These are phyloP conservation scores for Agrochola macilenta DNA, from an alignment of 2,888 invertebrate species.

Conservation along the genomic window DNA sequence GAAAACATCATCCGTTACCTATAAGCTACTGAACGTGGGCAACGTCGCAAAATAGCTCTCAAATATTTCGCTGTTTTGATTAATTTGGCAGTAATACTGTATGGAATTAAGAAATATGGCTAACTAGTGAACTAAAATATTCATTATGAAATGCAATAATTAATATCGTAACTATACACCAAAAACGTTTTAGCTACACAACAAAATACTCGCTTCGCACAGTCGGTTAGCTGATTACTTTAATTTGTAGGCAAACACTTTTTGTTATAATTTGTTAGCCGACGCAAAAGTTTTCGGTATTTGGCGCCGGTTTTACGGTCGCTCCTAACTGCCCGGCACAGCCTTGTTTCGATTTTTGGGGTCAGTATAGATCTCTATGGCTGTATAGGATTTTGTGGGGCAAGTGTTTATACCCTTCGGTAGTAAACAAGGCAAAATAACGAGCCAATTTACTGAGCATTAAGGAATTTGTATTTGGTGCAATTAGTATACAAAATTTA, in stretches of 20 bases:
- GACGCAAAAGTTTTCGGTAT: constrained; percentile 66
- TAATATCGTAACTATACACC: too few relatives aligned
- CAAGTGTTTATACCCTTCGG: constrained; percentile 16
- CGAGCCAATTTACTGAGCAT: constrained; percentile 10
- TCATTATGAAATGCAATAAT: too few relatives aligned
- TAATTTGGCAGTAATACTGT: too few relatives aligned
- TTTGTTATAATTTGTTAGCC: constrained; percentile 74
- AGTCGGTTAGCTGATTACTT: constrained; percentile 69
- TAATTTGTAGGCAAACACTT: constrained; percentile 66
- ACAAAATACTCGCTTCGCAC: constrained; percentile 57
- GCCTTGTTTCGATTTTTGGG: constrained; percentile 45
- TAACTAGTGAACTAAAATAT: too few relatives aligned
- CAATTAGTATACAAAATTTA: background rate
- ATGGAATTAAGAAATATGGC: too few relatives aligned
- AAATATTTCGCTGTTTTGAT: too few relatives aligned
- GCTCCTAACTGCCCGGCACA: constrained; percentile 11
- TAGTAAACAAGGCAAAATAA: constrained; percentile 4
- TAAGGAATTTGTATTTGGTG: background rate
- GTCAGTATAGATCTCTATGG: constrained; percentile 11
- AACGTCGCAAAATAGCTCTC: too few relatives aligned
- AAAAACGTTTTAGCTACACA: constrained; percentile 59
- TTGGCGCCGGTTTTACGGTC: constrained; percentile 46
- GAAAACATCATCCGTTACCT: too few relatives aligned
- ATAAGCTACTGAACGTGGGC: too few relatives aligned
- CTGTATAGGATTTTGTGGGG: background rate